Percentiles rank a stretch among this genome's conserved stretches.
Conservation (phyloP, 2,888 invertebrate genomes). For the Dynastes hyllus region DNA sequence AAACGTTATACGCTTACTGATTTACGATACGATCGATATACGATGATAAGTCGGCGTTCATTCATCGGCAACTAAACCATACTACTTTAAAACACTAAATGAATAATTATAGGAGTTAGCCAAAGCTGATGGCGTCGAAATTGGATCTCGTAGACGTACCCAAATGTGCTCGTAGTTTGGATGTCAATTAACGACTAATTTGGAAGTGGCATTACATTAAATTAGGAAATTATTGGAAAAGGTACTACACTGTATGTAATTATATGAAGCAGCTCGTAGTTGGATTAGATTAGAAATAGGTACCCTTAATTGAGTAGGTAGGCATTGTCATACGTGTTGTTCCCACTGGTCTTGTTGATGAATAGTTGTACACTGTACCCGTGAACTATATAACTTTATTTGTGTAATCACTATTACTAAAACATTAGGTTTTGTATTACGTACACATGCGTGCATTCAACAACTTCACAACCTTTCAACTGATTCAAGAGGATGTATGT, state of each 20-base stretch:
- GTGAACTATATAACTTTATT: no score
- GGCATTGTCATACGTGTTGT: no score
- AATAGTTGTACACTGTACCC: no score
- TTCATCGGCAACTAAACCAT: slow-evolving; percentile 14
- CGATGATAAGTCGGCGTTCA: slow-evolving; percentile 32
- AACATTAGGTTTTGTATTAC: no score
- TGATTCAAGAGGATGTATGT: no score
- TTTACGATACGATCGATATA: slow-evolving; percentile 12
- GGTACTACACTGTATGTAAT: neutral
- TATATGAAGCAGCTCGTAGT: neutral
- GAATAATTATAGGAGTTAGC: slow-evolving; percentile 27
- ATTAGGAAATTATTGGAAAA: slow-evolving; percentile 13
- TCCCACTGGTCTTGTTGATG: no score
- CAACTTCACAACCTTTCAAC: no score
- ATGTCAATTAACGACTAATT: slow-evolving; percentile 26
- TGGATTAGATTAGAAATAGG: no score
- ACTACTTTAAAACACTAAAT: neutral
- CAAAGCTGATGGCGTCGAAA: slow-evolving; percentile 15
- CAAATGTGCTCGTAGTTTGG: neutral
- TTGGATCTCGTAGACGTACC: slow-evolving; percentile 4
- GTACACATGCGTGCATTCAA: no score
- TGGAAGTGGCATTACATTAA: slow-evolving; percentile 6
- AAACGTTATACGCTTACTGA: slow-evolving; percentile 27
- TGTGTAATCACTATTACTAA: no score
- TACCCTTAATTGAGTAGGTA: no score